Evolutionary conservation across 2,888 invertebrate genomes (phyloP).

Genomic region (Anticlea derivata): DNA sequence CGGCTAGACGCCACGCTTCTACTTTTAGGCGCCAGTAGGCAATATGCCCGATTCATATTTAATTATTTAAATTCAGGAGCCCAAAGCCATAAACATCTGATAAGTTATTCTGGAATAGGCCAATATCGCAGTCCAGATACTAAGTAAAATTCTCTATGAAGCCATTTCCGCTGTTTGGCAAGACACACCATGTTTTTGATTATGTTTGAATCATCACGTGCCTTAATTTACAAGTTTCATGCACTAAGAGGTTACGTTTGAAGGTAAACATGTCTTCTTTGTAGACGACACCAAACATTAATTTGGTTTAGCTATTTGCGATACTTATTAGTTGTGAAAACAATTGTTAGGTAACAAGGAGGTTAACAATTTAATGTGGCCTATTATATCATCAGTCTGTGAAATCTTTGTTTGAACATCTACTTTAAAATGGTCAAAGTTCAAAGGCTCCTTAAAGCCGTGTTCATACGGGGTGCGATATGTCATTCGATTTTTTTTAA

Average conservation of each 20-base stretch:
- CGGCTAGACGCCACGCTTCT: slow-evolving; percentile 4
- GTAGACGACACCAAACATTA: not conserved
- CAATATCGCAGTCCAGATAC: not conserved
- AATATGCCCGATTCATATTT: not conserved
- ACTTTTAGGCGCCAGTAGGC: slow-evolving; percentile 3
- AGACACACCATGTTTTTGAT: too few species aligned
- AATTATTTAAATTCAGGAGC: slow-evolving; percentile 4
- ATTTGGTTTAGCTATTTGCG: not conserved
- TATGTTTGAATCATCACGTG: not conserved
- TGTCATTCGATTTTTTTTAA: too few species aligned
- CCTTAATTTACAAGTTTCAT: not conserved
- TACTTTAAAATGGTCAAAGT: too few species aligned
- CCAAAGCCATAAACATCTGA: not conserved
- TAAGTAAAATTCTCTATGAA: too few species aligned
- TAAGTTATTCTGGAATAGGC: not conserved
- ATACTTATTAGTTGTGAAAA: not conserved
- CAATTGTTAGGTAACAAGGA: not conserved
- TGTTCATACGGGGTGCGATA: too few species aligned
- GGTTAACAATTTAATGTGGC: not conserved
- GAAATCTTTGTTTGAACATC: not conserved
- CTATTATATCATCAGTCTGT: too few species aligned
- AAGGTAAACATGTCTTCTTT: not conserved
- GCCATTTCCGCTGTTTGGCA: too few species aligned
- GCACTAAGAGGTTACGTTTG: not conserved
- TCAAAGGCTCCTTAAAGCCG: too few species aligned